These are phyloP conservation scores for Lamellibrachia satsuma DNA, from an alignment of 2,888 invertebrate genomes.

Conservation along the genomic window DNA sequence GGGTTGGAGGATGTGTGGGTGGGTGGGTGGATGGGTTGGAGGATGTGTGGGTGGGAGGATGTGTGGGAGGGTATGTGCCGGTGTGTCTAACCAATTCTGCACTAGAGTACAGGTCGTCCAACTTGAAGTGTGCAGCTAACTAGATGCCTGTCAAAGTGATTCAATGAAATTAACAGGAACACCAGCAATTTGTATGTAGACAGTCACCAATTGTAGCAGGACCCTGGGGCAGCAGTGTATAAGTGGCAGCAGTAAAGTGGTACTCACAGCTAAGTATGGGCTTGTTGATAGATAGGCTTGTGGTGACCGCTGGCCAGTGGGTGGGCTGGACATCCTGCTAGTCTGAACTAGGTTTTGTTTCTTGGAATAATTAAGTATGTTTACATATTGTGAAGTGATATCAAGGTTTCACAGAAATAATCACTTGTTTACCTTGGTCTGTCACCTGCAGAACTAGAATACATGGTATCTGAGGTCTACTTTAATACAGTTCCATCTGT, in stretches of 20 bases:
- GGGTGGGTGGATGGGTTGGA: too few relatives aligned
- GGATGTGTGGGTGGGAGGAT: too few relatives aligned
- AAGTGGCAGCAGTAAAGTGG: not conserved
- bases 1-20: too few relatives aligned
- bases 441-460: not conserved
- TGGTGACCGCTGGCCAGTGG: not conserved
- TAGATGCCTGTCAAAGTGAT: not conserved
- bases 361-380: not conserved
- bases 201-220: not conserved
- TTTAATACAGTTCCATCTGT: not conserved
- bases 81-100: not conserved
- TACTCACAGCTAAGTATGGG: not conserved
- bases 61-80: too few relatives aligned
- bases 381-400: not conserved
- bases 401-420: not conserved
- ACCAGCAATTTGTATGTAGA: not conserved
- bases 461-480: not conserved
- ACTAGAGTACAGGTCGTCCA: not conserved
- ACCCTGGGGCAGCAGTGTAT: not conserved
- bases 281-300: conserved; percentile 2
- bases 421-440: not conserved
- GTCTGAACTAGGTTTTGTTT: not conserved
- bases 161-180: not conserved
- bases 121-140: not conserved
- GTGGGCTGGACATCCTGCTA: not conserved